A percentile compares a stretch with the other conserved stretches of the same genome.
phyloP scores from a whole-genome alignment of 2,888 invertebrate genomes.

The Steinernema scapterisci region DNA sequence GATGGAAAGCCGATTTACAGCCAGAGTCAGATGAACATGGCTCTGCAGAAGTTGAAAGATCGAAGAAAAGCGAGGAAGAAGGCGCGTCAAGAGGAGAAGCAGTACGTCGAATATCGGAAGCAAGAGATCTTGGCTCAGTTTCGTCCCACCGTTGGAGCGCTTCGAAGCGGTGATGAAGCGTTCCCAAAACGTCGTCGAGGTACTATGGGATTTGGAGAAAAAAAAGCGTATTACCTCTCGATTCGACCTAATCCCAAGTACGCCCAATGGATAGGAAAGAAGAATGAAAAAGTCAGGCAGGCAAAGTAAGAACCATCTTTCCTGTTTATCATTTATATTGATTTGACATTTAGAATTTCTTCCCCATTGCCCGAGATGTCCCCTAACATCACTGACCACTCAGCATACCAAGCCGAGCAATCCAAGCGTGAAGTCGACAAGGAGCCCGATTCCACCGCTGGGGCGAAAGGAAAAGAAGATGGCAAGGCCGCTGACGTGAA shows the following conservation, averaged over 20 bases:
- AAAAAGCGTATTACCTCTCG: slow-evolving; percentile 40
- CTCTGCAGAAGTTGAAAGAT: slow-evolving; percentile 18
- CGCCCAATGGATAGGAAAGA: slow-evolving; percentile 38
- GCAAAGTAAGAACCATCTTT: slow-evolving; percentile 33
- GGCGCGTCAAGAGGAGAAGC: slow-evolving; percentile 43
- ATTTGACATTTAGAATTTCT: not conserved
- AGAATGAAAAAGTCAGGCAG: slow-evolving; percentile 34
- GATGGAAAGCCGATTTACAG: slow-evolving; percentile 17
- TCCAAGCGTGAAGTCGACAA: not conserved
- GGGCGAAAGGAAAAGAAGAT: not conserved
- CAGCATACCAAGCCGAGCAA: not conserved
- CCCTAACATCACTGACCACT: not conserved
- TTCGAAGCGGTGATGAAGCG: slow-evolving; percentile 33
- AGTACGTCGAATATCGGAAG: slow-evolving; percentile 43
- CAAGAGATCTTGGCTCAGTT: slow-evolving; percentile 35
- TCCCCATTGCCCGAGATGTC: not conserved
- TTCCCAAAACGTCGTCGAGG: slow-evolving; percentile 35
- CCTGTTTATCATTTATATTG: not conserved
- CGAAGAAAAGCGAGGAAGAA: slow-evolving; percentile 30
- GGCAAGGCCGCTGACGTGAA: not conserved
- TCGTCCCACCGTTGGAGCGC: slow-evolving; percentile 30
- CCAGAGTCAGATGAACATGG: not conserved
- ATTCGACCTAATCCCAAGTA: slow-evolving; percentile 42
- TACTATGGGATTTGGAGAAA: slow-evolving; percentile 41
- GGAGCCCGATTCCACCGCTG: not conserved